Percentiles rank a stretch among this genome's conserved stretches.
phyloP scores from a whole-genome alignment of 2,797 vertebrate genomes.

The Ctenosaura bakeri region DNA sequence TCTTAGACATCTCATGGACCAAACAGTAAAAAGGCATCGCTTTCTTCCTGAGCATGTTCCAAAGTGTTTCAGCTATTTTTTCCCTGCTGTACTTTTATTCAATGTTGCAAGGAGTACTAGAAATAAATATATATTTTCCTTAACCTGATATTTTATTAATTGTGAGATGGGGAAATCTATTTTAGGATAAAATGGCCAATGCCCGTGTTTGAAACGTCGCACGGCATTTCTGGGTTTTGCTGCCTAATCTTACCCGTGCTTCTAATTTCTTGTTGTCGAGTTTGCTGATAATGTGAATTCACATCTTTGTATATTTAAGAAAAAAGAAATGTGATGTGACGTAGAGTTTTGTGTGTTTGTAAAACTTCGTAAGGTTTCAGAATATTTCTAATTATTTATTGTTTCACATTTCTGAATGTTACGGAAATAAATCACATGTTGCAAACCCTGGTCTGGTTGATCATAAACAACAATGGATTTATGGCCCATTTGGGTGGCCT shows the following conservation, averaged over 20 bases:
- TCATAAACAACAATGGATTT: not conserved
- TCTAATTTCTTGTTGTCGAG: rapidly evolving
- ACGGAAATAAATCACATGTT: slow-evolving; percentile 57
- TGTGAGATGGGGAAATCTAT: slow-evolving; percentile 8
- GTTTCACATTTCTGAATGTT: not conserved
- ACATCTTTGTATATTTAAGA: rapidly evolving
- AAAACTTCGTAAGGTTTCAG: not conserved
- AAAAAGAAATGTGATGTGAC: not conserved
- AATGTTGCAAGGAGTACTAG: rapidly evolving
- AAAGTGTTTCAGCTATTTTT: rapidly evolving
- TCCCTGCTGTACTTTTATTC: not conserved
- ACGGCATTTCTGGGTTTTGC: not conserved
- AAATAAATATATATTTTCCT: not conserved
- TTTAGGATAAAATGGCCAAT: not conserved
- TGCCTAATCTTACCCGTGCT: not conserved
- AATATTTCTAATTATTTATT: not conserved
- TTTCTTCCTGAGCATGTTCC: not conserved
- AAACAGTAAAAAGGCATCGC: not conserved
- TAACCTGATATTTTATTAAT: slow-evolving; percentile 27
- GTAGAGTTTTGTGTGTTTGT: slow-evolving; percentile 6
- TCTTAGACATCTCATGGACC: not conserved
- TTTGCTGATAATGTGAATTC: not conserved
- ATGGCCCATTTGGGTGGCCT: not conserved
- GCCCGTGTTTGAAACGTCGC: rapidly evolving
- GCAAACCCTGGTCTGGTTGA: not conserved